Conservation (phyloP, 1,140 invertebrate genomes). For the Macrosteles quadrilineatus region DNA sequence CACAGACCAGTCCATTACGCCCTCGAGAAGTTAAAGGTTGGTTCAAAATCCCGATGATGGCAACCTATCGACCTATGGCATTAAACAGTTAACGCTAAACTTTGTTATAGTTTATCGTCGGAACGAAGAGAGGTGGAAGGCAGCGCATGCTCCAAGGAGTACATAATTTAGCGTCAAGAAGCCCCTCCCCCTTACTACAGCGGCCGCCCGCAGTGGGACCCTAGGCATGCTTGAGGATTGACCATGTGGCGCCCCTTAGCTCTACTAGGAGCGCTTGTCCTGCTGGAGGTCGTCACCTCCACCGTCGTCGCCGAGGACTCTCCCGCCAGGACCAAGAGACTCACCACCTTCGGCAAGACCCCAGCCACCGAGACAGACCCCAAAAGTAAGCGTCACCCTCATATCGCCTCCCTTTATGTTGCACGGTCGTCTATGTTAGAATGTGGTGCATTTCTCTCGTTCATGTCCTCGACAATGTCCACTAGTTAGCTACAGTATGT, state of each 20-base stretch:
- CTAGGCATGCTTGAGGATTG: slow-evolving; percentile 3
- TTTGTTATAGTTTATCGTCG: not conserved
- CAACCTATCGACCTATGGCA: not conserved
- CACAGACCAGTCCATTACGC: not conserved
- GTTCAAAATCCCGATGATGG: not conserved
- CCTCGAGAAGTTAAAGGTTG: not conserved
- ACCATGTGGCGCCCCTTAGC: slow-evolving; percentile 8
- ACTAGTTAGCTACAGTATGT: no score
- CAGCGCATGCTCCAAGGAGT: not conserved
- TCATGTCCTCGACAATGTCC: no score
- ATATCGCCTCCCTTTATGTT: not conserved
- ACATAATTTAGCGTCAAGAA: not conserved
- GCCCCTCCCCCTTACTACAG: not conserved
- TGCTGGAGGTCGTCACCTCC: not conserved
- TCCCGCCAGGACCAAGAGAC: not conserved
- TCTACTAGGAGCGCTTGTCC: slow-evolving; percentile 3
- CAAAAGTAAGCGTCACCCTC: not conserved
- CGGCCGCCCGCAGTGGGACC: not conserved
- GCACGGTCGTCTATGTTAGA: not conserved
- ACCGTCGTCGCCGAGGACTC: not conserved
- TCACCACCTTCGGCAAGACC: slow-evolving; percentile 23
- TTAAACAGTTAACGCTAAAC: not conserved
- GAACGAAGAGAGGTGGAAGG: not conserved
- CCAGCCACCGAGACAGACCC: slow-evolving; percentile 1
- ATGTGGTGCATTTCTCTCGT: no score